Base-by-base conservation (phyloP, 37 sponge, comb jelly and placozoan species). In the Dysidea cf. avara region DNA sequence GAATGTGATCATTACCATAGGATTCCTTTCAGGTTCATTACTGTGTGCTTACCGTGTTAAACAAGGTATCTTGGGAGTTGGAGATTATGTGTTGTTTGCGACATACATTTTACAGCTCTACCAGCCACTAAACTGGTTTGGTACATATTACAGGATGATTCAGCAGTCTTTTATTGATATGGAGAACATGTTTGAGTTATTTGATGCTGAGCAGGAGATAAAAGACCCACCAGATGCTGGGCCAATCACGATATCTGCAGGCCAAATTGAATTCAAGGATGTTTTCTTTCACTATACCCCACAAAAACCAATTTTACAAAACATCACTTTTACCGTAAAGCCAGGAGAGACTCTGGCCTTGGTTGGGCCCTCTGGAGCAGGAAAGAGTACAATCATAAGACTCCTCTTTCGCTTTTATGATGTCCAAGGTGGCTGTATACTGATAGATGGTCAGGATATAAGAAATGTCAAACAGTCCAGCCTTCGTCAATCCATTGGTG, bases 131-230 rank as follows among this genome's bases (percentile, higher is more conserved):
- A 99, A 95, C 76, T 99, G 63, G 74, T 95, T 99, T 72, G 99
- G 99, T 13, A 92, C 93, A 29, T 90, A 92, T 76, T 99, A 99
- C 74, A 74, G 86, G 25, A 80, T 92, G 72, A 92, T 99, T 29
- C 99, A 99, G 59, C 94, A 95, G 62, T 87, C 97, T 6, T 95
- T 95, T 40, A 81, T 99, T 21, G 99, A 99, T 69, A 95, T 99
- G 99, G 99, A 99, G 84, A 99, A 99, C 75, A 92, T 99, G 94
- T 90, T 99, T 74, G 99, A 99, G 33, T 78, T 99, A 39, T 64
- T 99, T 26, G 91, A 89, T 7, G 87, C 81, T 2, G 75, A 75
- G 31, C 69, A 72, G 35, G 99, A 99, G 72, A 75, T 99, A 21
- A 77, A 22, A 20, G 96, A 91, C 50, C 30, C 59, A 16, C 70